Conservation (phyloP, 1,140 invertebrate species). For the Drosophila setifemur region DNA sequence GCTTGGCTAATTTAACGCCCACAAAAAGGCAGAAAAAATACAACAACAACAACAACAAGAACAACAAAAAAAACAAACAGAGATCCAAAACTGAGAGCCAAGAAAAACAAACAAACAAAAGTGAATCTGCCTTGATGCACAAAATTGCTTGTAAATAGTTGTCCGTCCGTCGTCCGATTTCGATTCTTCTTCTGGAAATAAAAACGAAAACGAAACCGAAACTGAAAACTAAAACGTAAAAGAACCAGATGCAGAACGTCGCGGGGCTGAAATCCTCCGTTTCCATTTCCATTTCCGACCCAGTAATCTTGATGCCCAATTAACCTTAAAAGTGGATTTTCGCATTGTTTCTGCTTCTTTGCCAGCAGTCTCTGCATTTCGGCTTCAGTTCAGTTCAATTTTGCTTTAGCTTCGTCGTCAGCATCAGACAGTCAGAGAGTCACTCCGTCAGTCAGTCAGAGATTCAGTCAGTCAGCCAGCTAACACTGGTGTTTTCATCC, state of each 20-base stretch:
- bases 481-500: constrained; percentile 36
- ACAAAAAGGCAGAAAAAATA: constrained; percentile 37
- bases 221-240: constrained; percentile 9
- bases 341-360: constrained; percentile 68
- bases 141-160: constrained; percentile 73
- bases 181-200: constrained; percentile 72
- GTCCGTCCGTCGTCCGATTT: constrained; percentile 39
- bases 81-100: constrained; percentile 1
- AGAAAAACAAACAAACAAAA: constrained; percentile 70
- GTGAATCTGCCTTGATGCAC: constrained; percentile 73
- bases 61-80: constrained; percentile 3
- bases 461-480: no score
- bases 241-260: constrained; percentile 25
- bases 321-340: constrained; percentile 82
- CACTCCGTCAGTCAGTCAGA: no score
- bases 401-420: constrained; percentile 12
- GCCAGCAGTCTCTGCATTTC: not conserved
- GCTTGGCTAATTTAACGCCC: constrained; percentile 74
- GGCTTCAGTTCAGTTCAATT: constrained; percentile 2
- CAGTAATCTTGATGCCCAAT: constrained; percentile 83
- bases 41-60: no score
- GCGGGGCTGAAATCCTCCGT: constrained; percentile 52
- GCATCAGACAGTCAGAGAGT: no score
- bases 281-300: constrained; percentile 82
- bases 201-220: constrained; percentile 52